These are phyloP conservation scores for Rhabdophis nuchalis DNA, from an alignment of 2,797 vertebrate genomes.

Conservation along the genomic window DNA sequence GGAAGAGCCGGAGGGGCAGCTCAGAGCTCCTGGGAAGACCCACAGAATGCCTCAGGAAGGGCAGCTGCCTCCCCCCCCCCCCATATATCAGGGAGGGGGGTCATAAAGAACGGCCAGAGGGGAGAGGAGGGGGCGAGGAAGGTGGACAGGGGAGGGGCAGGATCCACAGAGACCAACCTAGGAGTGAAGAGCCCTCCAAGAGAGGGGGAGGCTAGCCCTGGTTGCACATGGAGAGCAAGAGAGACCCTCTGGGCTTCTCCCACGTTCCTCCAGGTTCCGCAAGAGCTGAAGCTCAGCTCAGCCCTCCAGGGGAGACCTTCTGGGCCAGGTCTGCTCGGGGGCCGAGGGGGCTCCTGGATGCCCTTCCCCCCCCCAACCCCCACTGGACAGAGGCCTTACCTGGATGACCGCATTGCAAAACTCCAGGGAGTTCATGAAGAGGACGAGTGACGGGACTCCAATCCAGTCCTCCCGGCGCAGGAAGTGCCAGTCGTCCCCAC, in stretches of 20 bases:
- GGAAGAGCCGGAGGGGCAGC: no score
- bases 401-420: slow-evolving; percentile 97
- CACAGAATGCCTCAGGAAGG: background rate
- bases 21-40: background rate
- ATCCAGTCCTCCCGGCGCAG: slow-evolving; percentile 93
- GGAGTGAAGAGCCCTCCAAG: background rate
- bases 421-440: slow-evolving; percentile 97
- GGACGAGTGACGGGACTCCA: slow-evolving; percentile 85
- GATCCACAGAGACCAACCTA: background rate
- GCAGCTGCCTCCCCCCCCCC: background rate
- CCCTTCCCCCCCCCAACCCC: no score
- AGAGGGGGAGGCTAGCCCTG: background rate
- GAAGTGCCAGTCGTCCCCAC: slow-evolving; percentile 93
- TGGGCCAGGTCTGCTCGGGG: background rate
- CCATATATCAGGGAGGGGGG: background rate
- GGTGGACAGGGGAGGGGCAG: background rate
- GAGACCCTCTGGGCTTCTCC: background rate
- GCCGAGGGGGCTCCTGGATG: background rate
- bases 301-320: background rate
- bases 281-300: background rate
- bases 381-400: slow-evolving; percentile 50
- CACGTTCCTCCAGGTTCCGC: background rate
- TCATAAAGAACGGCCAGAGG: no score
- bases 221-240: no score
- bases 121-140: background rate